Percentiles rank a stretch among this genome's conserved stretches.
Evolutionary conservation across 2,888 invertebrate species (phyloP).

Genomic region (Hirtodrosophila alboralis): DNA sequence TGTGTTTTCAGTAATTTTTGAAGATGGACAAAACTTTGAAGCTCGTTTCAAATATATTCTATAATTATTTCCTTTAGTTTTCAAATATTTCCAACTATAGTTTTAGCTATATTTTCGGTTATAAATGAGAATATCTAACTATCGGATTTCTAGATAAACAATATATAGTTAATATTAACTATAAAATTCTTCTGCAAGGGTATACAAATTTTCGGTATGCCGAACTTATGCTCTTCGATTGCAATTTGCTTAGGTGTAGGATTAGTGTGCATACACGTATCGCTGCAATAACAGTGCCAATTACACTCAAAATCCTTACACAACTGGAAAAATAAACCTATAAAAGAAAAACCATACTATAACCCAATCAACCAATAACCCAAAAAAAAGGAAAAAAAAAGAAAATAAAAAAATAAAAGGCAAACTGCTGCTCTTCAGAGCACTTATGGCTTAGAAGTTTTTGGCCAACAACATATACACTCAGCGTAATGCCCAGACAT

Average conservation of each 20-base stretch:
- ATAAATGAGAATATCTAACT: too few species aligned
- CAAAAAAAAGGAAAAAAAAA: too few species aligned
- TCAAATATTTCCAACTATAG: too few species aligned
- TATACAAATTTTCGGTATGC: constrained; percentile 28
- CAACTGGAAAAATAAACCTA: constrained; percentile 1
- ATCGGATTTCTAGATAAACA: too few species aligned
- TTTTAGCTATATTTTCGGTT: too few species aligned
- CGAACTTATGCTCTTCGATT: constrained; percentile 14
- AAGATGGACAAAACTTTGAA: too few species aligned
- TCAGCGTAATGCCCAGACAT: constrained; percentile 23
- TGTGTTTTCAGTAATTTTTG: too few species aligned
- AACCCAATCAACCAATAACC: constrained; percentile 35
- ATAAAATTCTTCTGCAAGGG: constrained; percentile 4
- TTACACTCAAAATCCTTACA: constrained; percentile 1
- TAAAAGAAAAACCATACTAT: background rate
- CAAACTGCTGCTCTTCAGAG: constrained; percentile 11
- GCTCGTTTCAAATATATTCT: too few species aligned
- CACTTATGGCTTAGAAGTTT: constrained; percentile 31
- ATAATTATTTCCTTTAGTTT: too few species aligned
- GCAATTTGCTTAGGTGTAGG: constrained; percentile 13
- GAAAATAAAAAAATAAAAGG: too few species aligned
- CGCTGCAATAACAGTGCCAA: constrained; percentile 22
- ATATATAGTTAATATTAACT: too few species aligned
- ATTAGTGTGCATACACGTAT: constrained; percentile 27
- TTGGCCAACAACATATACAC: constrained; percentile 29